These are phyloP conservation scores for Coenonympha glycerion DNA, from an alignment of 2,888 invertebrate genomes.

Conservation along the genomic window DNA sequence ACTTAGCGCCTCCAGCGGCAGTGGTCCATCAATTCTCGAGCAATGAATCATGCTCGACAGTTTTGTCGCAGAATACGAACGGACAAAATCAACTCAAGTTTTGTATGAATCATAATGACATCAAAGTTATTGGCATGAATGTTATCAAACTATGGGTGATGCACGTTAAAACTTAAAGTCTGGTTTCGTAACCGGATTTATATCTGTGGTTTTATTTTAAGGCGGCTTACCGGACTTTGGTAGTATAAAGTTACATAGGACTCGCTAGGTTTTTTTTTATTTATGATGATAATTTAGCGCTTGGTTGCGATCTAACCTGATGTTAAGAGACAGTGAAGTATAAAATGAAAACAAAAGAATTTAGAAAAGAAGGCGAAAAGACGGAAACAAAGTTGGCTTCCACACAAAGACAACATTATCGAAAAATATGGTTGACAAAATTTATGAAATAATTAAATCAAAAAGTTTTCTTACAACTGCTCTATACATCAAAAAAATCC, in stretches of 20 bases:
- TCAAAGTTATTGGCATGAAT: conserved; percentile 22
- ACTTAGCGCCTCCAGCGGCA: conserved; percentile 29
- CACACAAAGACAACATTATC: no score
- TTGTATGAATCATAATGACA: conserved; percentile 42
- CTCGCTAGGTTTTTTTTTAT: not conserved
- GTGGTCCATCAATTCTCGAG: conserved; percentile 37
- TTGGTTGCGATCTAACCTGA: no score
- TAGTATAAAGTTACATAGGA: not conserved
- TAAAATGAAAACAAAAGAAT: not conserved
- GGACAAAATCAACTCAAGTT: conserved; percentile 46
- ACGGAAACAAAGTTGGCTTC: no score
- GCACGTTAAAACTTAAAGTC: not conserved
- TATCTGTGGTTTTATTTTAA: not conserved
- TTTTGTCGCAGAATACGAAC: conserved; percentile 53
- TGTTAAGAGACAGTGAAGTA: no score
- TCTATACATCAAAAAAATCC: no score
- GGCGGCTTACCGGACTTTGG: not conserved
- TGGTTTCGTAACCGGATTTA: not conserved
- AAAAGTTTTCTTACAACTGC: no score
- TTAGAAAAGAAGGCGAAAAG: no score
- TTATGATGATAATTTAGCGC: no score
- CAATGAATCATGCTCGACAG: conserved; percentile 51
- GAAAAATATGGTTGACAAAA: no score
- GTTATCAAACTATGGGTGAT: conserved; percentile 13
- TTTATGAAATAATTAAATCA: no score